A percentile compares a stretch with the other conserved stretches of the same genome.
These are phyloP conservation scores for Gonatopus flavifemur DNA, from an alignment of 1,140 invertebrate genomes.

Conservation along the genomic window DNA sequence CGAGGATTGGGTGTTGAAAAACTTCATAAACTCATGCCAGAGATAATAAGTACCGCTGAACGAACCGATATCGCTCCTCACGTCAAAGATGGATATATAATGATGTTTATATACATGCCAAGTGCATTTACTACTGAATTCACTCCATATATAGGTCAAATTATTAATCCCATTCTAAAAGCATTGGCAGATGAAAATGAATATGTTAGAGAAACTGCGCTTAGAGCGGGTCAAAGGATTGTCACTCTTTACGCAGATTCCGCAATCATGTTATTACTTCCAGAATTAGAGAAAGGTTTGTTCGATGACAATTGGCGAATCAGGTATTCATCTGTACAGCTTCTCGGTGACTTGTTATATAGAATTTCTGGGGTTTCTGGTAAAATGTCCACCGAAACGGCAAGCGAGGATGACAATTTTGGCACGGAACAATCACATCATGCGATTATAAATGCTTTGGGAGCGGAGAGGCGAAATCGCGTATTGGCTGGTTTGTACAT, in stretches of 20 bases:
- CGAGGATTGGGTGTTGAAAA: constrained; percentile 94
- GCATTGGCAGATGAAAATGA: constrained; percentile 99
- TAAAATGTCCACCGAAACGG: constrained; percentile 98
- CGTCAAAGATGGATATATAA: constrained; percentile 99
- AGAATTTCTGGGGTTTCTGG: constrained; percentile 96
- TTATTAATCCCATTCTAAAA: constrained; percentile 96
- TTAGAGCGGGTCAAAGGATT: constrained; percentile 95
- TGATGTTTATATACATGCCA: constrained; percentile 99
- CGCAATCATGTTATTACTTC: constrained; percentile 89
- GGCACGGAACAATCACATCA: constrained; percentile 95
- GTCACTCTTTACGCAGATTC: constrained; percentile 96
- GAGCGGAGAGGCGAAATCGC: constrained; percentile 85
- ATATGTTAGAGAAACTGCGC: constrained; percentile 95
- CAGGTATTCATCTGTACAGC: constrained; percentile 91
- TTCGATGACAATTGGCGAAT: constrained; percentile 99
- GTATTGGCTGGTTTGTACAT: constrained; percentile 96
- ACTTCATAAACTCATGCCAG: constrained; percentile 95
- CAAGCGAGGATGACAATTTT: constrained; percentile 98
- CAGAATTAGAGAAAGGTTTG: constrained; percentile 90
- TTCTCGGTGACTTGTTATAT: constrained; percentile 95
- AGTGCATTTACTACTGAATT: constrained; percentile 94
- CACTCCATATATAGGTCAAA: constrained; percentile 93
- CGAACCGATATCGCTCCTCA: constrained; percentile 93
- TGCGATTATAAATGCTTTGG: constrained; percentile 86
- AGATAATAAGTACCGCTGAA: constrained; percentile 95